Percentiles rank a stretch among this genome's conserved stretches.
Evolutionary conservation across 2,888 invertebrate species (phyloP).

Genomic region (Stegophylla sp.): DNA sequence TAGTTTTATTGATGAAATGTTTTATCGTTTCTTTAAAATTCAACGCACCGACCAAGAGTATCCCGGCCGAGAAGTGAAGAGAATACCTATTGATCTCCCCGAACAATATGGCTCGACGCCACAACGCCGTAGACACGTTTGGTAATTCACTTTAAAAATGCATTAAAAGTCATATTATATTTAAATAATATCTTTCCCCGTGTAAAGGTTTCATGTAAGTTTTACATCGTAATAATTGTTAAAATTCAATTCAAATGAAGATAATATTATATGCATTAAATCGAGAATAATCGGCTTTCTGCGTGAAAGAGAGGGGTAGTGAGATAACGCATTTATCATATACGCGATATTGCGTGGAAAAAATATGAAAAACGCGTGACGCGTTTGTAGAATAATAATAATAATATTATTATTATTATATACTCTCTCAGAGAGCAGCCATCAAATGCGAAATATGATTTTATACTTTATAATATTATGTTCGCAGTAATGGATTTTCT

Average conservation of each 20-base stretch:
- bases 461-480: background rate
- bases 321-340: slow-evolving; percentile 9
- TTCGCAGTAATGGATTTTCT: slow-evolving; percentile 21
- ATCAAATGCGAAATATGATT: slow-evolving; percentile 19
- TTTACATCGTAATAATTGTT: slow-evolving; percentile 21
- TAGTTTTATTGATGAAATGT: background rate
- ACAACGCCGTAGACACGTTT: slow-evolving; percentile 8
- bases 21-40: background rate
- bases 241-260: slow-evolving; percentile 11
- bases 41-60: too few species aligned
- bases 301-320: too few species aligned
- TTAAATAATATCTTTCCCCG: slow-evolving; percentile 1
- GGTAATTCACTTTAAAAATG: slow-evolving; percentile 10
- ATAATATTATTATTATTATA: too few species aligned
- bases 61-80: too few species aligned
- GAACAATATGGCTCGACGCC: background rate
- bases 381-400: background rate
- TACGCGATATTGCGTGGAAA: background rate
- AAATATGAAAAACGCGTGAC: background rate
- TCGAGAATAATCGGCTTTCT: slow-evolving; percentile 10
- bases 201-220: background rate
- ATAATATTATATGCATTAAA: slow-evolving; percentile 27
- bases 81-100: too few species aligned
- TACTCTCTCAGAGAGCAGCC: background rate
- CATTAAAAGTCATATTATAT: slow-evolving; percentile 18